A percentile compares a stretch with the other conserved stretches of the same genome.
Evolutionary conservation across 2,888 invertebrate genomes (phyloP).

Genomic region (Perizoma flavofasciatum): DNA sequence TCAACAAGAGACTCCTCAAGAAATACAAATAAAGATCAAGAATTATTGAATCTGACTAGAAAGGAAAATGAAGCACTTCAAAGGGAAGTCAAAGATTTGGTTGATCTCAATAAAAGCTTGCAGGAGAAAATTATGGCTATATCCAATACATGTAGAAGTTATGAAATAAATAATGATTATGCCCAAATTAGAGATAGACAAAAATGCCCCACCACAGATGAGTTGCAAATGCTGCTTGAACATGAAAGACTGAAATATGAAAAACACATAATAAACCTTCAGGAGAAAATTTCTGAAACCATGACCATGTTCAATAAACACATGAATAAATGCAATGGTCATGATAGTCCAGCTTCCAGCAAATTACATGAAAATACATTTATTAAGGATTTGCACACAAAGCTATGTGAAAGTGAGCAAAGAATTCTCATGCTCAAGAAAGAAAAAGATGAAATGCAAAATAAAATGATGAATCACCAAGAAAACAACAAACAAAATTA

Average conservation of each 20-base stretch:
- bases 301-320: constrained; percentile 67
- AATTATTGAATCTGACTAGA: constrained; percentile 52
- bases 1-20: constrained; percentile 45
- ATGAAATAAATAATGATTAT: constrained; percentile 44
- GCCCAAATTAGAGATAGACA: constrained; percentile 44
- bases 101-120: constrained; percentile 75
- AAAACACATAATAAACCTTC: constrained; percentile 60
- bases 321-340: constrained; percentile 55
- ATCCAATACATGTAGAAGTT: constrained; percentile 52
- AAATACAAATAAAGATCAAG: constrained; percentile 47
- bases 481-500: constrained; percentile 65
- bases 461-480: constrained; percentile 47
- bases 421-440: constrained; percentile 74
- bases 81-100: constrained; percentile 74
- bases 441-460: constrained; percentile 73
- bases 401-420: constrained; percentile 78
- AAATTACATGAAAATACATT: constrained; percentile 55
- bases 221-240: constrained; percentile 65
- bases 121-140: constrained; percentile 70
- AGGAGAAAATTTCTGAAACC: constrained; percentile 69
- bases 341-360: constrained; percentile 41
- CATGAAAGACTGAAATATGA: constrained; percentile 77
- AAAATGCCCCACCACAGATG: constrained; percentile 65
- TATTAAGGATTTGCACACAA: constrained; percentile 70
- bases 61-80: constrained; percentile 74